Evolutionary conservation across 2,797 vertebrate genomes (phyloP).

Genomic region (Gastrophryne carolinensis): DNA sequence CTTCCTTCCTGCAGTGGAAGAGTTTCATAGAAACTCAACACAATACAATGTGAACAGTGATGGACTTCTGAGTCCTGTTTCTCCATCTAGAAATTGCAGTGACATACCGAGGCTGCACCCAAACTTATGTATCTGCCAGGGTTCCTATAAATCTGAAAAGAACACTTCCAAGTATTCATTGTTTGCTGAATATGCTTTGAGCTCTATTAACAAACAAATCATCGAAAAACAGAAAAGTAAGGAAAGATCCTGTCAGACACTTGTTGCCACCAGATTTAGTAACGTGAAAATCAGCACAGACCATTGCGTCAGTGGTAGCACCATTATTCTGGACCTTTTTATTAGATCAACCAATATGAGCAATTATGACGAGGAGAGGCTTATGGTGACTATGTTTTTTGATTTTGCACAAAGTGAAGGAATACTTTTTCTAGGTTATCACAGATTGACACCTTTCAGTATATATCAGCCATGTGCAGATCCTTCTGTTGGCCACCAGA

Average conservation of each 20-base stretch:
- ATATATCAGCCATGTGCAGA: conserved; percentile 41
- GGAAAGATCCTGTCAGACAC: conserved; percentile 10
- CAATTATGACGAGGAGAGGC: conserved; percentile 16
- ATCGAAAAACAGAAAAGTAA: conserved; percentile 7
- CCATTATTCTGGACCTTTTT: conserved; percentile 43
- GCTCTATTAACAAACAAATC: conserved; percentile 42
- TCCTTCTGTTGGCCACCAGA: conserved; percentile 25
- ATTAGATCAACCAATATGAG: neutral
- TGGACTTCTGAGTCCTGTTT: conserved; percentile 47
- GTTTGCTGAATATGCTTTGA: conserved; percentile 52
- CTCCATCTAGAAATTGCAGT: conserved; percentile 38
- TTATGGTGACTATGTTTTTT: conserved; percentile 40
- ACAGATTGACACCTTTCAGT: conserved; percentile 49
- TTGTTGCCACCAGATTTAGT: conserved; percentile 42
- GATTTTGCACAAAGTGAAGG: conserved; percentile 15
- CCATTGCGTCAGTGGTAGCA: neutral
- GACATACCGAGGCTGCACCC: conserved; percentile 48
- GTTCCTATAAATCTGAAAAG: conserved; percentile 22
- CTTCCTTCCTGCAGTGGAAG: conserved; percentile 14
- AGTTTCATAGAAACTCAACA: neutral
- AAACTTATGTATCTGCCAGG: conserved; percentile 51
- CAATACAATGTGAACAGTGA: conserved; percentile 28
- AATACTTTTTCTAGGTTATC: conserved; percentile 47
- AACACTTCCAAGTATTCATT: conserved; percentile 45
- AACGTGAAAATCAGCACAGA: conserved; percentile 27